phyloP scores from a whole-genome alignment of 2,888 invertebrate genomes.

The Notodonta ziczac region DNA sequence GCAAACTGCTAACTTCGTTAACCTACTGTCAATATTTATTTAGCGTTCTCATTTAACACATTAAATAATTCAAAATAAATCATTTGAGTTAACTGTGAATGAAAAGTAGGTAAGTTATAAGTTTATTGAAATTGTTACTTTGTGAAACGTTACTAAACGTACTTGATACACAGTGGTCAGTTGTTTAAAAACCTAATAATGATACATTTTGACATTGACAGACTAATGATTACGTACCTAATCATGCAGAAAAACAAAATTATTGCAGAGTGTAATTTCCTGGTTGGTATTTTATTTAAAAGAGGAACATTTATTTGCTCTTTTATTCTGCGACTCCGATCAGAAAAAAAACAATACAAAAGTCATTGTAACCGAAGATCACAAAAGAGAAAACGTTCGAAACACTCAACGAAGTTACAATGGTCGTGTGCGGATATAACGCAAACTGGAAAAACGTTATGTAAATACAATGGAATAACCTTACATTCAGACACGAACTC shows the following conservation, averaged over 20 bases:
- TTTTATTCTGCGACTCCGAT: not conserved
- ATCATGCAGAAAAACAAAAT: no score
- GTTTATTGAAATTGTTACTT: no score
- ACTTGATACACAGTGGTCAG: no score
- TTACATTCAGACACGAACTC: conserved; percentile 53
- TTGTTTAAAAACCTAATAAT: no score
- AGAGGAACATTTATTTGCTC: no score
- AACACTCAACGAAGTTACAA: conserved; percentile 26
- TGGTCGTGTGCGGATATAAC: conserved; percentile 27
- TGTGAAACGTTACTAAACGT: no score
- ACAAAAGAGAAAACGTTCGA: conserved; percentile 24
- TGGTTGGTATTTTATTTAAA: no score
- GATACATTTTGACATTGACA: no score
- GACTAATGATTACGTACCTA: no score
- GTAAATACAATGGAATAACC: conserved; percentile 65
- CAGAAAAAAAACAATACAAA: not conserved
- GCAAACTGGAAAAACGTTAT: conserved; percentile 49
- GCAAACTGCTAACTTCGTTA: conserved; percentile 20
- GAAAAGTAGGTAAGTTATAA: no score
- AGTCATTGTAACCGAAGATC: conserved; percentile 2
- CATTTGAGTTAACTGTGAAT: no score
- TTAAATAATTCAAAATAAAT: not conserved
- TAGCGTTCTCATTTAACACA: conserved; percentile 6
- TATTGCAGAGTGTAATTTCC: no score
- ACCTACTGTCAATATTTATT: conserved; percentile 10